Percentiles rank a stretch among this genome's conserved stretches.
phyloP scores from a whole-genome alignment of 2,113 vertebrate species.

The Uropsilus gracilis region DNA sequence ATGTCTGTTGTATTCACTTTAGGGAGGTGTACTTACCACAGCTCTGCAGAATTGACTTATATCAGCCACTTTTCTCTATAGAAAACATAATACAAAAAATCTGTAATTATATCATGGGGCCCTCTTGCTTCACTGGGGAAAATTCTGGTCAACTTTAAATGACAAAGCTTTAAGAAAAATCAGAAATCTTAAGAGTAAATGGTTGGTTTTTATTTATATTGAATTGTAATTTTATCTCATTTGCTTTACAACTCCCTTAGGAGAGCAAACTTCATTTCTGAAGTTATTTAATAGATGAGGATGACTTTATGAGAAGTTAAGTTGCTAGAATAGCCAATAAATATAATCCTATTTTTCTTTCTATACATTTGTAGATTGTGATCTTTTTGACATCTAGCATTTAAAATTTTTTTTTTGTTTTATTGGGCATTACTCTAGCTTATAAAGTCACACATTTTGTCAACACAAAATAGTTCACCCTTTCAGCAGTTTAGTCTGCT shows the following conservation, averaged over 20 bases:
- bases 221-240: slow-evolving; percentile 74
- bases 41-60: slow-evolving; percentile 78
- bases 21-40: slow-evolving; percentile 72
- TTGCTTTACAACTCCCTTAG: slow-evolving; percentile 67
- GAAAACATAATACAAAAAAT: slow-evolving; percentile 56
- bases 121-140: slow-evolving; percentile 32
- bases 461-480: not conserved
- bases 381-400: slow-evolving; percentile 23
- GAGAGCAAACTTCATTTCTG: slow-evolving; percentile 73
- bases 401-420: slow-evolving; percentile 47
- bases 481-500: not conserved
- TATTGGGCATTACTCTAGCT: not conserved
- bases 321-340: slow-evolving; percentile 70
- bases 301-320: slow-evolving; percentile 68
- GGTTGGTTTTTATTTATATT: slow-evolving; percentile 67
- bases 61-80: slow-evolving; percentile 57
- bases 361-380: not conserved
- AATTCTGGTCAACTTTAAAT: slow-evolving; percentile 51
- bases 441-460: slow-evolving; percentile 45
- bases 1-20: slow-evolving; percentile 82
- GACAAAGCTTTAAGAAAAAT: slow-evolving; percentile 35
- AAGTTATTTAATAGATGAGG: slow-evolving; percentile 74
- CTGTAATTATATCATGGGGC: not conserved
- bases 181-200: slow-evolving; percentile 52
- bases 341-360: slow-evolving; percentile 58